Conservation (phyloP, 2,888 invertebrate species). For the Tetragnatha montana region DNA sequence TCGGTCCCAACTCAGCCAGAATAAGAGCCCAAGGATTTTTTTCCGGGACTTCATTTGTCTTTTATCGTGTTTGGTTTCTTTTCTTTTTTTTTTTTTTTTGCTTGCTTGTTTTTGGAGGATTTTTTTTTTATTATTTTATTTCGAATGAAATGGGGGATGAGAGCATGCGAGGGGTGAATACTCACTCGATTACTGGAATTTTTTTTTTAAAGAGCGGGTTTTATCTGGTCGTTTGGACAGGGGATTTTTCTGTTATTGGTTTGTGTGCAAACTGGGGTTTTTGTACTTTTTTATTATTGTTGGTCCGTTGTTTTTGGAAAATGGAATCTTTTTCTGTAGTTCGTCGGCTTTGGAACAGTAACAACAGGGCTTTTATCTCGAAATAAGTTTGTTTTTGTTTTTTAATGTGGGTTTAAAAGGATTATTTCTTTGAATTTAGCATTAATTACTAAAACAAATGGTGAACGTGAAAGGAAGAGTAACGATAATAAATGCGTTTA, state of each 20-base stretch:
- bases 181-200: background rate
- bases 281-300: too few species aligned
- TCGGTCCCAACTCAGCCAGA: conserved; percentile 23
- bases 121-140: background rate
- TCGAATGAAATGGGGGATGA: background rate
- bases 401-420: too few species aligned
- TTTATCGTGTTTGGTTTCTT: background rate
- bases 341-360: too few species aligned
- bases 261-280: background rate
- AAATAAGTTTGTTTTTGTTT: too few species aligned
- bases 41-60: conserved; percentile 30
- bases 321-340: too few species aligned
- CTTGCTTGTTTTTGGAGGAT: background rate
- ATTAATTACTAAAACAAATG: too few species aligned
- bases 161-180: background rate
- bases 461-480: too few species aligned
- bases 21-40: background rate
- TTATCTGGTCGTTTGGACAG: background rate
- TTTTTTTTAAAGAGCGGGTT: background rate
- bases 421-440: too few species aligned
- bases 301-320: background rate
- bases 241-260: background rate
- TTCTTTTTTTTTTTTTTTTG: conserved; percentile 20
- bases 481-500: too few species aligned
- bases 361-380: too few species aligned